Evolutionary conservation across 2,888 invertebrate genomes (phyloP), one percentile per base, ranked within the genome.

Genomic region (Alsophila aescularia): DNA sequence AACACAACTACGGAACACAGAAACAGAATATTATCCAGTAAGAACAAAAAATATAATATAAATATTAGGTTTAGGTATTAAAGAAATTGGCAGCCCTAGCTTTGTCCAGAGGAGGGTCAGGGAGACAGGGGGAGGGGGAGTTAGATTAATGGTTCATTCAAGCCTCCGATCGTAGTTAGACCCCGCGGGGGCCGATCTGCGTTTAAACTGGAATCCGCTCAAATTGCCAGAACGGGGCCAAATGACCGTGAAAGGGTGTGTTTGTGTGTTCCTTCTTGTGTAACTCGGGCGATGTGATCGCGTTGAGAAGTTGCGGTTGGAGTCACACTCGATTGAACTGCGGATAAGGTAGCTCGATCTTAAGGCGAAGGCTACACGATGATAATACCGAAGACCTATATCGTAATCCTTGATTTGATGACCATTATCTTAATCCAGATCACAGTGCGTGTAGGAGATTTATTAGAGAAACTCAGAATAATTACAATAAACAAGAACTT

Each of bases 131-230:
- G 62, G 64, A 60, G 63, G 70, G 74, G 73, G 69, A 70, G 75
- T 70, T 67, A 83, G 82, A 86, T 85, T 85, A 85, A 87, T 85
- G 82, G 78, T 63, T 67, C 73, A 76, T 63, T 67, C 73, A 76
- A 71, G 62, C 69, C 31, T 40, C 12, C 45, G 49, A 50, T 47
- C 39, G 51, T 45, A 41, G 70, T 67, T 64, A 69, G 70, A 49
- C 73, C 70, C 84, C 82, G 65, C 73, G 63, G 85, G 85, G 87
- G 85, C 80, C 85, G 86, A 86, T 86, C 79, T 65, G 66, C 79
- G 77, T 77, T 80, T 83, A 83, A 84, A 82, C 83, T 71, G 61
- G 79, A 76, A 79, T 84, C 81, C 81, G 75, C 79, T 80, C 81
- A 81, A 86, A 83, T 85, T 85, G 79, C 75, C 75, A 70, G 73